Conservation (phyloP, 2,888 invertebrate genomes). For the Rhynchonema sp. region DNA sequence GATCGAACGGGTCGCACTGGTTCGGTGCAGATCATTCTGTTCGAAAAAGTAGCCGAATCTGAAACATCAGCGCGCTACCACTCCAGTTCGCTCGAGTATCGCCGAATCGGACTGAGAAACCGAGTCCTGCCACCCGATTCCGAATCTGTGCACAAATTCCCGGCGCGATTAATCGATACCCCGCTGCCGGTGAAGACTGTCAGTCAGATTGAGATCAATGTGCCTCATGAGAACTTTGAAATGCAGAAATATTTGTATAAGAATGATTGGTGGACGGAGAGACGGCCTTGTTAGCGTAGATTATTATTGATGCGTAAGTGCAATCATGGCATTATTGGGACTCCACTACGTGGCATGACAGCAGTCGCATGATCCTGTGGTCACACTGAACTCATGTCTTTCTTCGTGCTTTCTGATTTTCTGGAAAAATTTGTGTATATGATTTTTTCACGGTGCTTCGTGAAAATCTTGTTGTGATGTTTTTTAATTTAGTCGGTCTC, state of each 20-base stretch:
- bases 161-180: neutral
- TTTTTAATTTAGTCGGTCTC: too few relatives aligned
- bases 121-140: neutral
- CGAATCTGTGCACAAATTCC: neutral
- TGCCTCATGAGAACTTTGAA: neutral
- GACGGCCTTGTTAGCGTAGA: too few relatives aligned
- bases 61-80: neutral
- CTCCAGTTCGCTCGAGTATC: neutral
- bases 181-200: neutral
- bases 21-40: neutral
- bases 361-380: too few relatives aligned
- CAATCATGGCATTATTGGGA: too few relatives aligned
- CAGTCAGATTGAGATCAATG: neutral
- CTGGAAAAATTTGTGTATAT: too few relatives aligned
- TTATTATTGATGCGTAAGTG: too few relatives aligned
- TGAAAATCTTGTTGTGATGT: too few relatives aligned
- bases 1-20: too few relatives aligned
- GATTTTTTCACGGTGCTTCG: too few relatives aligned
- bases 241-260: neutral
- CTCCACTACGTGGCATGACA: too few relatives aligned
- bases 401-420: too few relatives aligned
- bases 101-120: neutral
- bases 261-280: neutral
- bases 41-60: neutral
- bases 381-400: too few relatives aligned